phyloP scores from a whole-genome alignment of 2,888 invertebrate genomes.

The Halocaridina rubra region DNA sequence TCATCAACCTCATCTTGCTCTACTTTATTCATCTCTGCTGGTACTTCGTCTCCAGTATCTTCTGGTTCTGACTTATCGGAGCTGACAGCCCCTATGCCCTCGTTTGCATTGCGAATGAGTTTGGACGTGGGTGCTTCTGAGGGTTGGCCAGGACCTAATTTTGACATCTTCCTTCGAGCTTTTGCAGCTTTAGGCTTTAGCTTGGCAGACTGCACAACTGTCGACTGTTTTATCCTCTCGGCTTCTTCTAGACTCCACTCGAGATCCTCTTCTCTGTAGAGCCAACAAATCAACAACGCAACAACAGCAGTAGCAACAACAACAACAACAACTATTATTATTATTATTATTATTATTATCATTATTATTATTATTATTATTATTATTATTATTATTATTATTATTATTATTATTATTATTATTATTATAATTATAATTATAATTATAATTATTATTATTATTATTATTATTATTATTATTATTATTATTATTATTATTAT shows the following conservation, averaged over 20 bases:
- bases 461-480: no score
- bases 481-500: no score
- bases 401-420: no score
- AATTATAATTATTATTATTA: no score
- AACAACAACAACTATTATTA: no score
- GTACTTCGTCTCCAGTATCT: neutral
- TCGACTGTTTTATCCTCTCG: neutral
- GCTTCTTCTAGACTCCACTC: slow-evolving; percentile 32
- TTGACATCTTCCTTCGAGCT: neutral
- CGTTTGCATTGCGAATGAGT: neutral
- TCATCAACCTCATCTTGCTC: neutral
- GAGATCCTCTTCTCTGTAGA: slow-evolving; percentile 35
- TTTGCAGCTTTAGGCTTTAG: neutral
- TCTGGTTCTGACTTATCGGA: neutral
- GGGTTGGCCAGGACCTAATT: neutral
- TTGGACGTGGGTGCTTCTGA: neutral
- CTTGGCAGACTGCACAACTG: neutral
- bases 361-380: no score
- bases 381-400: no score
- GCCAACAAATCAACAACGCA: neutral
- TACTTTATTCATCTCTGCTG: neutral
- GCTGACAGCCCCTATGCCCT: neutral
- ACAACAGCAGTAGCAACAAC: no score
- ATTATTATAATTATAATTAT: neutral
- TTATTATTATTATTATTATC: no score